Conservation (phyloP, 2,797 vertebrate genomes). For the Botia almorhae region DNA sequence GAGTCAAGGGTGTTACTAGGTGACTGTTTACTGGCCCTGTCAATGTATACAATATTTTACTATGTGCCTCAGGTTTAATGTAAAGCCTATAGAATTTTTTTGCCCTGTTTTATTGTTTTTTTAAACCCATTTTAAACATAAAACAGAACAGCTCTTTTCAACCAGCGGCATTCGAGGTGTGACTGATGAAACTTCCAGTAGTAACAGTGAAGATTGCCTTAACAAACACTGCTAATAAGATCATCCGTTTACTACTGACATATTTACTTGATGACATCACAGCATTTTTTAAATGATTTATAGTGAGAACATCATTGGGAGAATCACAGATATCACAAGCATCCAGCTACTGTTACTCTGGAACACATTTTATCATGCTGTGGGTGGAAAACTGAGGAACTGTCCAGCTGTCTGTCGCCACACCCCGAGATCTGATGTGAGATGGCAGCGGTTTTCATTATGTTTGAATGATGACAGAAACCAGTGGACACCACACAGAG, state of each 20-base stretch:
- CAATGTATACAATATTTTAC: too few species aligned
- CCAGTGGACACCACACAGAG: constrained; percentile 18
- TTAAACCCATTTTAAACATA: too few species aligned
- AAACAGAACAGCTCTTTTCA: too few species aligned
- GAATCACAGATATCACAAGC: neutral
- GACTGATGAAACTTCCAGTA: too few species aligned
- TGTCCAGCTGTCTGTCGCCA: constrained; percentile 41
- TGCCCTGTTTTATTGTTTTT: too few species aligned
- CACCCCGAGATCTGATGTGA: constrained; percentile 56
- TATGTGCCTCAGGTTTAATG: too few species aligned
- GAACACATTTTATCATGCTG: constrained; percentile 1
- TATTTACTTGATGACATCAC: neutral
- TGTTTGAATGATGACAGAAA: constrained; percentile 37
- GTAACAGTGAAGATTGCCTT: neutral
- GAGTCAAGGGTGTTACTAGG: too few species aligned
- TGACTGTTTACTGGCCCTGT: too few species aligned
- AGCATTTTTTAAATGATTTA: neutral
- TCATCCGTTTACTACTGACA: neutral
- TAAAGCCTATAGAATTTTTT: too few species aligned
- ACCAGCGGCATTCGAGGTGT: too few species aligned
- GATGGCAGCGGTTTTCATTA: constrained; percentile 43
- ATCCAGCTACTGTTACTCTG: neutral
- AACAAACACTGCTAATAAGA: neutral
- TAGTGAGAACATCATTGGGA: neutral
- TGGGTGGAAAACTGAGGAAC: neutral